These are phyloP conservation scores for Peromyscus polionotus DNA, from an alignment of 2,113 vertebrate species.

Conservation along the genomic window DNA sequence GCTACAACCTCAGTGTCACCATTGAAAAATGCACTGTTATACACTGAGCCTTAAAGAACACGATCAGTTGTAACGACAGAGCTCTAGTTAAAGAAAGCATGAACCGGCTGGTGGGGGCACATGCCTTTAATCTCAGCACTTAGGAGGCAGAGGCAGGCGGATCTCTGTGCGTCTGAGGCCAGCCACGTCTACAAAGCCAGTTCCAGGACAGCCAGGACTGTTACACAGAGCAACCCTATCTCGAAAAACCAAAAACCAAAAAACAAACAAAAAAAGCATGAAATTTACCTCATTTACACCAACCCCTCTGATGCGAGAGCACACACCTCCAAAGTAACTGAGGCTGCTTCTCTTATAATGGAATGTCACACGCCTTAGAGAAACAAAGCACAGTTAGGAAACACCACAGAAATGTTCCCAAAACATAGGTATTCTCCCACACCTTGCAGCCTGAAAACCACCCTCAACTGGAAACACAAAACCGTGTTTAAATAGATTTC, in stretches of 20 bases:
- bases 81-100: slow-evolving; percentile 37
- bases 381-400: slow-evolving; percentile 56
- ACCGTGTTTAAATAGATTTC: slow-evolving; percentile 13
- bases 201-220: too few species aligned
- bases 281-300: slow-evolving; percentile 97
- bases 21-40: neutral
- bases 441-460: neutral
- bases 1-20: neutral
- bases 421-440: neutral
- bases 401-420: neutral
- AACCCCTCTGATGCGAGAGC: slow-evolving; percentile 94
- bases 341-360: slow-evolving; percentile 96
- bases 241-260: too few species aligned
- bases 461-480: neutral
- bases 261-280: neutral
- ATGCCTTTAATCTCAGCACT: too few species aligned
- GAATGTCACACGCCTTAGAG: slow-evolving; percentile 95
- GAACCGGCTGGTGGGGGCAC: too few species aligned
- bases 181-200: too few species aligned
- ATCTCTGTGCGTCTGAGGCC: too few species aligned
- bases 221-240: too few species aligned
- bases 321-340: slow-evolving; percentile 97
- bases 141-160: too few species aligned
- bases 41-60: slow-evolving; percentile 3
- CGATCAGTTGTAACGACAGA: slow-evolving; percentile 47